Conservation (phyloP, 2,113 vertebrate species). For the Plectropomus leopardus region DNA sequence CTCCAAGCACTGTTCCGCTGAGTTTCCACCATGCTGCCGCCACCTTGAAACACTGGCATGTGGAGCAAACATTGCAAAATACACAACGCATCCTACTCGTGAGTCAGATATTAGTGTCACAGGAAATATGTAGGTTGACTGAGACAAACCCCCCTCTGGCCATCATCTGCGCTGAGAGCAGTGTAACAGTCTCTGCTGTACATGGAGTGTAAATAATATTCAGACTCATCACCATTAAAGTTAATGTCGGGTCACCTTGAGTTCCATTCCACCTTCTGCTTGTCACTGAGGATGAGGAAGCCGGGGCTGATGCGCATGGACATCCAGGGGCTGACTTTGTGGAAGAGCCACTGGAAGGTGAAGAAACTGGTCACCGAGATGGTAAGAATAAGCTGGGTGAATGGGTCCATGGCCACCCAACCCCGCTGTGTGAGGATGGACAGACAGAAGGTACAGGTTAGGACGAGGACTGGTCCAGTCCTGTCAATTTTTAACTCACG, state of each 20-base stretch:
- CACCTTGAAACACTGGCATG: background rate
- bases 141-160: background rate
- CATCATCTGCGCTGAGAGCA: background rate
- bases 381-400: slow-evolving; percentile 85
- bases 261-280: slow-evolving; percentile 99
- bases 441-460: background rate
- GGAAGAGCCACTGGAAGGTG: slow-evolving; percentile 94
- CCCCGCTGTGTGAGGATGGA: slow-evolving; percentile 56
- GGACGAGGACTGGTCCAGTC: background rate
- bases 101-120: slow-evolving; percentile 34
- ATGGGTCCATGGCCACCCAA: slow-evolving; percentile 90
- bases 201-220: background rate
- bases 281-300: slow-evolving; percentile 88
- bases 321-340: slow-evolving; percentile 91
- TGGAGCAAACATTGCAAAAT: slow-evolving; percentile 11
- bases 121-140: slow-evolving; percentile 37
- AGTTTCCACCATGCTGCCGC: background rate
- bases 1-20: background rate
- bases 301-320: slow-evolving; percentile 88
- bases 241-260: slow-evolving; percentile 88
- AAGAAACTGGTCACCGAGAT: slow-evolving; percentile 89
- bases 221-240: background rate
- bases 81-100: background rate
- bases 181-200: background rate
- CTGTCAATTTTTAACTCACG: no score